Conservation (phyloP, 2,797 vertebrate species). For the Coregonus sp. region DNA sequence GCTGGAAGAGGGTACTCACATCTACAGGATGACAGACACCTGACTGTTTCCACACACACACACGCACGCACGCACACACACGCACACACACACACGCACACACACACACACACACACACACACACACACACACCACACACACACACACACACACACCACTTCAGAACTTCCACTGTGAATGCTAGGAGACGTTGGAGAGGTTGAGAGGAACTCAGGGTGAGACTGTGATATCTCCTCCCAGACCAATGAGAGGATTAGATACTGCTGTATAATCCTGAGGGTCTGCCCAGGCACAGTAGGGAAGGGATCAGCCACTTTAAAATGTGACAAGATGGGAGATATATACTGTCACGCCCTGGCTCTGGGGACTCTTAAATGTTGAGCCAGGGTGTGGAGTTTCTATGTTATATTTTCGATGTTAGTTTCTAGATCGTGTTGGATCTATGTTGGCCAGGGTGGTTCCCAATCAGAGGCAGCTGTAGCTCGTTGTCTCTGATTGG, state of each 20-base stretch:
- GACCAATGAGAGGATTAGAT: neutral
- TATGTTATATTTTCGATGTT: too few species aligned
- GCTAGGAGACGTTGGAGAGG: too few species aligned
- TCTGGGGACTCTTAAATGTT: too few species aligned
- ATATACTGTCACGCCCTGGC: neutral
- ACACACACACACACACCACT: too few species aligned
- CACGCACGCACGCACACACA: neutral
- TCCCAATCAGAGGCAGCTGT: too few species aligned
- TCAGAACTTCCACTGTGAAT: neutral
- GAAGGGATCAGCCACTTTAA: neutral
- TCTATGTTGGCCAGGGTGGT: too few species aligned
- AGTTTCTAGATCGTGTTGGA: too few species aligned
- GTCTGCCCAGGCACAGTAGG: neutral
- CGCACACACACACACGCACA: neutral
- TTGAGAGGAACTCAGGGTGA: neutral
- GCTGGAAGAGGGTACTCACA: neutral
- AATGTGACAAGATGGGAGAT: neutral
- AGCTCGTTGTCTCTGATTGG: too few species aligned
- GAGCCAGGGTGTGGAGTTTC: too few species aligned
- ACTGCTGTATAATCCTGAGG: slow-evolving; percentile 2
- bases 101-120: too few species aligned
- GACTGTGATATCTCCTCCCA: neutral
- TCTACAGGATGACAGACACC: neutral
- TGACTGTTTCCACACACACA: neutral
- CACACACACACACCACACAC: too few species aligned